Evolutionary conservation across 2,113 vertebrate genomes (phyloP).

Genomic region (Danio rerio): DNA sequence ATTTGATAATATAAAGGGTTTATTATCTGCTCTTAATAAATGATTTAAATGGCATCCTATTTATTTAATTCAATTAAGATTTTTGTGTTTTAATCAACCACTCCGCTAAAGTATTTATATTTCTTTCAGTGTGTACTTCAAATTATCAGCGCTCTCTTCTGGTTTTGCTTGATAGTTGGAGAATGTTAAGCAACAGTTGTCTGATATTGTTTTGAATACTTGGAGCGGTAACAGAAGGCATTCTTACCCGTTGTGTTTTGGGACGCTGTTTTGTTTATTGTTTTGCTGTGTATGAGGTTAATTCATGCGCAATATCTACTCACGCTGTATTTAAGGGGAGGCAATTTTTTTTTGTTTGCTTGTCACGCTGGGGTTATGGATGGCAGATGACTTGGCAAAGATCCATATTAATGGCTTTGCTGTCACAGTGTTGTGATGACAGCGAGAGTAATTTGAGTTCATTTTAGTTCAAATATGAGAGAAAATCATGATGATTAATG

Average conservation of each 20-base stretch:
- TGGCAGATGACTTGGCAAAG: conserved; percentile 43
- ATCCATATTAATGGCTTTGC: conserved; percentile 39
- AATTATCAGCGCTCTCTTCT: conserved; percentile 15
- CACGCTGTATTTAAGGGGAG: conserved; percentile 4
- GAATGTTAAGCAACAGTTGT: conserved; percentile 43
- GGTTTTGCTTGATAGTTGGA: conserved; percentile 9
- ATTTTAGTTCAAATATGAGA: conserved; percentile 10
- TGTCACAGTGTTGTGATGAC: conserved; percentile 44
- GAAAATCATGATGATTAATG: neutral
- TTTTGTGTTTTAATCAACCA: neutral
- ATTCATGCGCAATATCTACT: conserved; percentile 2
- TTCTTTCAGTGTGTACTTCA: neutral
- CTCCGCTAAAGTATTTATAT: conserved; percentile 22
- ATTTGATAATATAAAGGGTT: neutral
- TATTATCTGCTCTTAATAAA: neutral
- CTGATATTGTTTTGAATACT: conserved; percentile 9
- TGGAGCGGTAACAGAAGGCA: neutral
- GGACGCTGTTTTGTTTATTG: conserved; percentile 14
- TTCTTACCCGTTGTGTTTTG: neutral
- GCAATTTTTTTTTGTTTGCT: conserved; percentile 35
- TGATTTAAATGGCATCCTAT: neutral
- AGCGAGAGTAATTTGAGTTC: neutral
- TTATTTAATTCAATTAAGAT: conserved; percentile 3
- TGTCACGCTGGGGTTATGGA: conserved; percentile 43
- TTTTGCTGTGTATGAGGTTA: conserved; percentile 22